Base-by-base conservation (phyloP, 2,113 vertebrate species). In the Prolemur simus region DNA sequence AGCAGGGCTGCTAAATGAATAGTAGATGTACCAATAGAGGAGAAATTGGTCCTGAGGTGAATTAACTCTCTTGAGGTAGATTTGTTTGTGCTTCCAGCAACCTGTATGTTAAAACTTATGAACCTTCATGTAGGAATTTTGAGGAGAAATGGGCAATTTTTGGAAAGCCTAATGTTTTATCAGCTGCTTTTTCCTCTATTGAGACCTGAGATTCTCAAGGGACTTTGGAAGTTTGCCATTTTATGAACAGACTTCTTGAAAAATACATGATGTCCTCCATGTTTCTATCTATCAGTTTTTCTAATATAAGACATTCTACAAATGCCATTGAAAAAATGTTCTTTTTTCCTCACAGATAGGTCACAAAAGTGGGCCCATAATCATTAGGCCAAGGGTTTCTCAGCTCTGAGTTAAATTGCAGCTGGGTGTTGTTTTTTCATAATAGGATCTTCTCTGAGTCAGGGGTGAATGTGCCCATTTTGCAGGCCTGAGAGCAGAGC, bases 61-160 rank as follows among this genome's bases (percentile, higher is more conserved):
- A 96, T 95, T 96, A 63, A 13, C 58, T 97, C 80, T 96, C 96
- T 95, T 52, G 34, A 92, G 91, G 11, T 89, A 42, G 93, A 96
- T 96, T 97, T 97, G 39, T 87, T 96, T 97, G 69, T 95, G 49
- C 83, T 87, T 92, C 54, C 60, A 95, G 92, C 69, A 89, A 32
- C 91, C 49, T 66, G 1, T 2, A 0, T 45, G 20, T 92, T 98
- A 98, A 96, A 88, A 15, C 14, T 93, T 69, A 54, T 69, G 54
- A 87, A 63, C 3, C 12, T 95, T 89, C 37, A 8, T 74, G 1
- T 87, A 29, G 80, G 92, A 98, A 95, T 92, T 37, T 96, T 12
- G 83, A 90, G 68, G 52, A 91, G 77, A 93, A 94, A 94, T 87
- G 77, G 60, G 42, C 82, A 82, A 18, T 93, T 94, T 87, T 20